Conservation (phyloP, 1,140 invertebrate species). For the Lordiphosa clarofinis region DNA sequence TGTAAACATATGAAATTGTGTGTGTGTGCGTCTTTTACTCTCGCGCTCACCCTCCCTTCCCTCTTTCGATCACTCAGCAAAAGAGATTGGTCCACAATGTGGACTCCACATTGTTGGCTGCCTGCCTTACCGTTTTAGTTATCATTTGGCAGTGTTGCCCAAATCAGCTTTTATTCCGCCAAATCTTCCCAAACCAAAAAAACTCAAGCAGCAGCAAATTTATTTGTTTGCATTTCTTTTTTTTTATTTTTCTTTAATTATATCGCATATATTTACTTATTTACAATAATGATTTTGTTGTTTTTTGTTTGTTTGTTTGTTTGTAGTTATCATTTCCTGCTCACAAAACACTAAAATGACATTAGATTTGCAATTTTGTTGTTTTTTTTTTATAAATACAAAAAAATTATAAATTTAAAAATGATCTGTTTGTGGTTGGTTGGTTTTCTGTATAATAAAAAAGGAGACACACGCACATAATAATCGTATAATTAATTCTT, state of each 20-base stretch:
- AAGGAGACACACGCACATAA: constrained; percentile 12
- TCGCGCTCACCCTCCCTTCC: no score
- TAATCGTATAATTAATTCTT: constrained; percentile 1
- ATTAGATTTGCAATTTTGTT: constrained; percentile 26
- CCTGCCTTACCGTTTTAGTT: no score
- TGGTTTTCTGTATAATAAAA: background rate
- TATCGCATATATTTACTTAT: constrained; percentile 54
- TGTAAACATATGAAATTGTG: no score
- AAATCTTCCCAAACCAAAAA: no score
- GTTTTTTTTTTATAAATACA: constrained; percentile 17
- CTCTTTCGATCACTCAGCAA: no score
- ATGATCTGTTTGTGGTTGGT: constrained; percentile 5
- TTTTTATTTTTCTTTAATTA: constrained; percentile 31
- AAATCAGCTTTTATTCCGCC: no score
- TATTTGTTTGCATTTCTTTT: constrained; percentile 17
- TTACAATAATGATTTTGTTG: constrained; percentile 26
- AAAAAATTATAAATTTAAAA: constrained; percentile 36
- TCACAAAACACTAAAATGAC: constrained; percentile 18
- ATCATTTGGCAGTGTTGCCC: no score
- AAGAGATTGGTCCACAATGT: no score
- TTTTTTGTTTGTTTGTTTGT: constrained; percentile 11
- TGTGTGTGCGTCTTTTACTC: no score
- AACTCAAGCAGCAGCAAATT: background rate
- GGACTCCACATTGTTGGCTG: no score
- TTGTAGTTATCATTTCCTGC: constrained; percentile 26